Conservation (phyloP, 2,888 invertebrate species). For the Incurvaria masculella region DNA sequence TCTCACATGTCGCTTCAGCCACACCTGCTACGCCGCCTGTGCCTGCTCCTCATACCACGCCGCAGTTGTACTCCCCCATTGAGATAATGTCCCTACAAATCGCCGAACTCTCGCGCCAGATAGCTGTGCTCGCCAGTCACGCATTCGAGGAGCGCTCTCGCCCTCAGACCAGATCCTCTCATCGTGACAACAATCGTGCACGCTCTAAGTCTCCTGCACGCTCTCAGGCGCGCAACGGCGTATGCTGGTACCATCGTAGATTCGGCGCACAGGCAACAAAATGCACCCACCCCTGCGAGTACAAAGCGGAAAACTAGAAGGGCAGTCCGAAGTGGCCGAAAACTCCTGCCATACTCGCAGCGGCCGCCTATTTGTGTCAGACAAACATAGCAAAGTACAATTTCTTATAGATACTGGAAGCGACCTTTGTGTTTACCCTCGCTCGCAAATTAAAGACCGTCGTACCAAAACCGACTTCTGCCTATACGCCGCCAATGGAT, state of each 20-base stretch:
- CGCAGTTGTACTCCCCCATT: too few species aligned
- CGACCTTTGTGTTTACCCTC: not conserved
- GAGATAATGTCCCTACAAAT: too few species aligned
- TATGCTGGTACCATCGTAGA: not conserved
- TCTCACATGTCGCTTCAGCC: too few species aligned
- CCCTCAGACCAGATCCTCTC: too few species aligned
- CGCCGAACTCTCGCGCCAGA: not conserved
- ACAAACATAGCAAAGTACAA: not conserved
- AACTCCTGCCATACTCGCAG: not conserved
- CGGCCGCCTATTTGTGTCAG: not conserved
- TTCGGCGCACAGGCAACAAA: not conserved
- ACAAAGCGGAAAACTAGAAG: not conserved
- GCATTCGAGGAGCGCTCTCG: not conserved
- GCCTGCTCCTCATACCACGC: too few species aligned
- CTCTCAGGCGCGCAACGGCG: not conserved
- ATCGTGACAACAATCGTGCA: not conserved
- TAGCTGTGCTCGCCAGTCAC: not conserved
- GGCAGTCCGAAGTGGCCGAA: not conserved
- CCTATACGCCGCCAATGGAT: slow-evolving; percentile 20
- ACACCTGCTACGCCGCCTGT: too few species aligned
- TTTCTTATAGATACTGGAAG: not conserved
- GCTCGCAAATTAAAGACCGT: not conserved
- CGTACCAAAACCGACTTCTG: slow-evolving; percentile 10
- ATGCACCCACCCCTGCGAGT: not conserved
- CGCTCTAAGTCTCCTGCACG: not conserved